Conservation (phyloP, 2,797 vertebrate species). For the Rhadinocentrus ornatus region DNA sequence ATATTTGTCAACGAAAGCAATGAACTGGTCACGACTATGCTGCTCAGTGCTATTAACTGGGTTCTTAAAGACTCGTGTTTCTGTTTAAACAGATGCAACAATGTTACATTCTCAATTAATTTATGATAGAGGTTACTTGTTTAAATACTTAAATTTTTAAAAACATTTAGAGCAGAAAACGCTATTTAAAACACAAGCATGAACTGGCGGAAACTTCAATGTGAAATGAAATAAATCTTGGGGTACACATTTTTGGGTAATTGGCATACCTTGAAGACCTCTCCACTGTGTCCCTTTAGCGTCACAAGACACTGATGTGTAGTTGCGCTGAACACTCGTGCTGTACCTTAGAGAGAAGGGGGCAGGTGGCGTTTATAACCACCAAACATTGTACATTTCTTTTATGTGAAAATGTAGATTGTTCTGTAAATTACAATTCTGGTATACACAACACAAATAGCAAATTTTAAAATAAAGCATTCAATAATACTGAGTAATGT, state of each 20-base stretch:
- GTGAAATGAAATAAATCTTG: neutral
- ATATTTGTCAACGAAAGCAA: neutral
- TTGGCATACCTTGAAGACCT: conserved; percentile 90
- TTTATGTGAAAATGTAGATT: conserved; percentile 2
- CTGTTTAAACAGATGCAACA: neutral
- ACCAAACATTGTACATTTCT: neutral
- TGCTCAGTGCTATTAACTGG: neutral
- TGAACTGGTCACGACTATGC: neutral
- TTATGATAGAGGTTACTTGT: neutral
- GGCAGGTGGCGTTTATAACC: neutral
- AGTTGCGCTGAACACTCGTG: conserved; percentile 85
- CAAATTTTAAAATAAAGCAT: neutral
- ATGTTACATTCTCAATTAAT: neutral
- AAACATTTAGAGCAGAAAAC: neutral
- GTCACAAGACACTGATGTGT: conserved; percentile 88
- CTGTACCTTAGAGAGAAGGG: conserved; percentile 82
- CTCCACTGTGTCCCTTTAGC: conserved; percentile 90
- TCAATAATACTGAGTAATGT: neutral
- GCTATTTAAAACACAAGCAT: neutral
- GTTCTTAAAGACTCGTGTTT: neutral
- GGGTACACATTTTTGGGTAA: neutral
- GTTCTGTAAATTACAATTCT: neutral
- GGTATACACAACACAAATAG: neutral
- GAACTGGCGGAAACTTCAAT: neutral
- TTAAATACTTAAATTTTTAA: neutral